Conservation (phyloP, 2,797 vertebrate genomes). For the Protonibea diacanthus region DNA sequence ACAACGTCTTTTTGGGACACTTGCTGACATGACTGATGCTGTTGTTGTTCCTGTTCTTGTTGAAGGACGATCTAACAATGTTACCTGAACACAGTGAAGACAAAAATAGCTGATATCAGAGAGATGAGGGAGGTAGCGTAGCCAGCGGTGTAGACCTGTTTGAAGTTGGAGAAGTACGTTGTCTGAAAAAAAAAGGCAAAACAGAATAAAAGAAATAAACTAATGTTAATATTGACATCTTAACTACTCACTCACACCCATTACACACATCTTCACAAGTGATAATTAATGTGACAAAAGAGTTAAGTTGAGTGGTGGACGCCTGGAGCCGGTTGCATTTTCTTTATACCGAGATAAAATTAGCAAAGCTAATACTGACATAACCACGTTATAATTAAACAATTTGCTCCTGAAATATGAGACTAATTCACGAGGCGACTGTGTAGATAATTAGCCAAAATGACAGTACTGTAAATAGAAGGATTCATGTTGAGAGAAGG, state of each 20-base stretch:
- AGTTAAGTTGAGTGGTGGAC: neutral
- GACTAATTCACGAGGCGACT: no score
- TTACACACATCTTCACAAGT: neutral
- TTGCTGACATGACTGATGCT: neutral
- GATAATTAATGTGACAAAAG: neutral
- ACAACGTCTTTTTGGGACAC: neutral
- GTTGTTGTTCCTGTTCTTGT: neutral
- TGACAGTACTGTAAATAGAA: no score
- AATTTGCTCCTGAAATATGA: no score
- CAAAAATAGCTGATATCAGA: conserved; percentile 83
- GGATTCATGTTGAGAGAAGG: neutral
- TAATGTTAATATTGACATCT: neutral
- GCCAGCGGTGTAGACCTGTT: conserved; percentile 84
- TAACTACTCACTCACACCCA: neutral
- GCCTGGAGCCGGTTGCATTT: neutral
- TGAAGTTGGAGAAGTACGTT: conserved; percentile 88
- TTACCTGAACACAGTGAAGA: conserved; percentile 86
- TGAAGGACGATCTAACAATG: neutral
- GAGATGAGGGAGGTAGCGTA: conserved; percentile 86
- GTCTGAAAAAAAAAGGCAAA: conserved; percentile 75
- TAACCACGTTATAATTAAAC: no score
- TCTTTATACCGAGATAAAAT: no score
- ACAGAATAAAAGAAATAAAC: neutral
- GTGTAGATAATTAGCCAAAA: no score
- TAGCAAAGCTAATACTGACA: no score